Percentiles rank a stretch among this genome's conserved stretches.
phyloP scores from a whole-genome alignment of 1,140 invertebrate species.

The Drosophila subpulchrella region DNA sequence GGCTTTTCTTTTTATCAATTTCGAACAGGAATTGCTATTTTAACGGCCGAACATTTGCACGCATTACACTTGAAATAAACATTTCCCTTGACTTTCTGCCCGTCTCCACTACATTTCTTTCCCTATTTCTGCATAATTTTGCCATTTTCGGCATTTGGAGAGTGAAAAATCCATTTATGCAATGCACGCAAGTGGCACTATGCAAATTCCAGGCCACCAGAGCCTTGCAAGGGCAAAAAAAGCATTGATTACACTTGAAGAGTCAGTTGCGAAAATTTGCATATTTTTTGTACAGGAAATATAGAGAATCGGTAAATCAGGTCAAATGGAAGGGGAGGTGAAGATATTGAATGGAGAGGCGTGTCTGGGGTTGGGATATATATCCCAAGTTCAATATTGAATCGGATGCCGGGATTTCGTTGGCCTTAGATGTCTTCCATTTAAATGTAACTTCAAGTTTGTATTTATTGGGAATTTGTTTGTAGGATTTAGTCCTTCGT shows the following conservation, averaged over 20 bases:
- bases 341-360: not conserved
- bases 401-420: not conserved
- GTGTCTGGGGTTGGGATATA: not conserved
- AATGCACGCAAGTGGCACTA: constrained; percentile 52
- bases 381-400: constrained; percentile 2
- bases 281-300: constrained; percentile 38
- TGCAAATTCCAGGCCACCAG: constrained; percentile 40
- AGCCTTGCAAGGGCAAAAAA: constrained; percentile 12
- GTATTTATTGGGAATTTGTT: not conserved
- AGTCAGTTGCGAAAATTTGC: constrained; percentile 31
- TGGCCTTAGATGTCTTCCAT: not conserved
- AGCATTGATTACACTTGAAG: constrained; percentile 40
- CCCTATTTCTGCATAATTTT: constrained; percentile 40
- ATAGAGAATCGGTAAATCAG: constrained; percentile 29
- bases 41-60: constrained; percentile 12
- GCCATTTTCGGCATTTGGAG: constrained; percentile 24
- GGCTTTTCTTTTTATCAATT: constrained; percentile 27
- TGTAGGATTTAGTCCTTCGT: too few species aligned
- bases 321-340: constrained; percentile 1
- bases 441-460: not conserved
- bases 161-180: constrained; percentile 42
- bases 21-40: constrained; percentile 9
- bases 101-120: constrained; percentile 3
- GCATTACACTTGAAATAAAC: constrained; percentile 34
- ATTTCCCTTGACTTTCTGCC: not conserved